Conservation (phyloP, 2,797 vertebrate species). For the Ctenochaetus hawaiiensis region DNA sequence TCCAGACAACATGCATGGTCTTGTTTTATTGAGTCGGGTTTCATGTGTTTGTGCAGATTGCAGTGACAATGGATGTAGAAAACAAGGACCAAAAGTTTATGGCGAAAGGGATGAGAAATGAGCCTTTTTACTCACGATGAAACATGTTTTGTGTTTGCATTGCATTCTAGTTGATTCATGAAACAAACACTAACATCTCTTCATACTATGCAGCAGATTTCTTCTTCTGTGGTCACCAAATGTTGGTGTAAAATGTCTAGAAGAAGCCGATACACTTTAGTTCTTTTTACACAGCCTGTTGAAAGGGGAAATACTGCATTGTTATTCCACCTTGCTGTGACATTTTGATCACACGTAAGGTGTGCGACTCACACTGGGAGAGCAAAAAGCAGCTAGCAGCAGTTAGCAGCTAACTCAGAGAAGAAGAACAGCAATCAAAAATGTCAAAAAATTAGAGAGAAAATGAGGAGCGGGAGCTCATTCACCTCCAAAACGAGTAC, state of each 20-base stretch:
- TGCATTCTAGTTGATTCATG: neutral
- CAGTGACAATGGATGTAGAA: neutral
- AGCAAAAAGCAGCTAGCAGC: too few species aligned
- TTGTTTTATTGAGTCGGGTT: slow-evolving; percentile 47
- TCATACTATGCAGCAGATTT: neutral
- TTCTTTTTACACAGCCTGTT: too few species aligned
- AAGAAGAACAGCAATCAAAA: too few species aligned
- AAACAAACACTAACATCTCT: slow-evolving; percentile 8
- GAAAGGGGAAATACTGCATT: too few species aligned
- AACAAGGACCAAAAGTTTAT: slow-evolving; percentile 27
- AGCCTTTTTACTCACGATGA: neutral
- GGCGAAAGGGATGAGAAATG: slow-evolving; percentile 17
- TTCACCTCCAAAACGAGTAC: too few species aligned
- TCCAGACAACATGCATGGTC: slow-evolving; percentile 42
- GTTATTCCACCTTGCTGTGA: too few species aligned
- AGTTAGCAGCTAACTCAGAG: too few species aligned
- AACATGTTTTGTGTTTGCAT: slow-evolving; percentile 1
- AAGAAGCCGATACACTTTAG: neutral
- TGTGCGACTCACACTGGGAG: too few species aligned
- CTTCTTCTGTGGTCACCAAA: slow-evolving; percentile 4
- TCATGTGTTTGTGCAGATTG: neutral
- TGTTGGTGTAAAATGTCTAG: neutral
- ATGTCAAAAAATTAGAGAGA: too few species aligned
- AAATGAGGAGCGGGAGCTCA: too few species aligned
- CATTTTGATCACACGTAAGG: too few species aligned